These are phyloP conservation scores for Andinoacara biseriatus DNA, from an alignment of 2,113 vertebrate genomes.

Conservation along the genomic window DNA sequence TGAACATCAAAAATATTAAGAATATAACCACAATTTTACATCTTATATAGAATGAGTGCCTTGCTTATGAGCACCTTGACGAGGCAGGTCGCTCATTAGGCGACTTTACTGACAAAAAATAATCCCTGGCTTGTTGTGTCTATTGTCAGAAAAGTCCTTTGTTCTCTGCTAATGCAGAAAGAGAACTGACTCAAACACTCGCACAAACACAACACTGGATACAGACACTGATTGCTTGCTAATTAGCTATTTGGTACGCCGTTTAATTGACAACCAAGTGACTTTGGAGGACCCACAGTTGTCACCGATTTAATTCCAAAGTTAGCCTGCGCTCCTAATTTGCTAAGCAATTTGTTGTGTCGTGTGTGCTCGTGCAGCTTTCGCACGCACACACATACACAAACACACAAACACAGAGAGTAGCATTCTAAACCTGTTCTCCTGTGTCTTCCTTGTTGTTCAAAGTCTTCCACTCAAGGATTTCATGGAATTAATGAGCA, in stretches of 20 bases:
- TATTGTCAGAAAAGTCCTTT: constrained; percentile 18
- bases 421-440: constrained; percentile 30
- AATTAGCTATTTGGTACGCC: constrained; percentile 54
- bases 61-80: not conserved
- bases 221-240: constrained; percentile 36
- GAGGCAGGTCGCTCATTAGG: not conserved
- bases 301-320: constrained; percentile 61
- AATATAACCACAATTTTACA: not conserved
- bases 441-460: constrained; percentile 54
- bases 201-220: not conserved
- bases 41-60: not conserved
- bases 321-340: constrained; percentile 51
- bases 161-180: constrained; percentile 8
- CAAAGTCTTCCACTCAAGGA: constrained; percentile 46
- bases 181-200: not conserved
- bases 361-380: not conserved
- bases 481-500: constrained; percentile 65
- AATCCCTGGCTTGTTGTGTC: not conserved
- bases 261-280: constrained; percentile 56
- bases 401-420: not conserved
- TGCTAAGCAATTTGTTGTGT: constrained; percentile 59
- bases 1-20: not conserved
- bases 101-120: not conserved
- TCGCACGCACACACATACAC: not conserved
- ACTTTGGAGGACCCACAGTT: constrained; percentile 49